Evolutionary conservation across 2,113 vertebrate species (phyloP).

Genomic region (Pterocles orientalis): DNA sequence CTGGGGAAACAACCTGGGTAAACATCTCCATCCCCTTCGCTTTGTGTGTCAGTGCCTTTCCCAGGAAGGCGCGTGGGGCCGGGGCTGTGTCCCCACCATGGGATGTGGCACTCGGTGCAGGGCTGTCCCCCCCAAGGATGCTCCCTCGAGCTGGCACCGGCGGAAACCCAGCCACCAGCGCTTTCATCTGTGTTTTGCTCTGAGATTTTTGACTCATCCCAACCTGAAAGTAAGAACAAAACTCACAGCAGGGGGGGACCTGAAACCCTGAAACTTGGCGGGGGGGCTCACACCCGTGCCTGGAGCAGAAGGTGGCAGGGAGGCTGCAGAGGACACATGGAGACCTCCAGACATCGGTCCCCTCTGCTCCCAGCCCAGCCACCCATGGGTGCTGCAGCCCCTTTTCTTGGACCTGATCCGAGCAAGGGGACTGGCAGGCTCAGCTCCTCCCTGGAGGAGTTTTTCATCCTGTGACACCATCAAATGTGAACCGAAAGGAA

Average conservation of each 20-base stretch:
- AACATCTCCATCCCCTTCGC: neutral
- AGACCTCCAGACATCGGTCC: neutral
- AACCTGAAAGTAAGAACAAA: neutral
- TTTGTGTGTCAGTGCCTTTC: neutral
- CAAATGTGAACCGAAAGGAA: neutral
- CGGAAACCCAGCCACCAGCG: neutral
- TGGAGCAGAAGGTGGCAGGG: accelerated
- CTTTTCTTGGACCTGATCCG: accelerated
- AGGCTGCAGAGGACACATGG: neutral
- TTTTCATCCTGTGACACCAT: neutral
- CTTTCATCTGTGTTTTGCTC: neutral
- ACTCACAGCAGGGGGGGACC: accelerated
- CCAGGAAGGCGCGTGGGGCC: accelerated
- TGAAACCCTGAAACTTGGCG: accelerated
- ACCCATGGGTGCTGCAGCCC: neutral
- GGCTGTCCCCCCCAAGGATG: neutral
- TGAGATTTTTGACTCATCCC: neutral
- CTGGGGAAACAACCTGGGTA: neutral
- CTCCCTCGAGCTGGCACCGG: accelerated
- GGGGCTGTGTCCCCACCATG: accelerated
- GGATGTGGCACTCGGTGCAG: accelerated
- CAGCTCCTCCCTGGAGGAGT: accelerated
- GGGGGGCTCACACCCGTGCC: accelerated
- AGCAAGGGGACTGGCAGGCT: neutral
- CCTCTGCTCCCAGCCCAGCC: neutral